Evolutionary conservation across 2,113 vertebrate species (phyloP).

Genomic region (Xenus cinereus): DNA sequence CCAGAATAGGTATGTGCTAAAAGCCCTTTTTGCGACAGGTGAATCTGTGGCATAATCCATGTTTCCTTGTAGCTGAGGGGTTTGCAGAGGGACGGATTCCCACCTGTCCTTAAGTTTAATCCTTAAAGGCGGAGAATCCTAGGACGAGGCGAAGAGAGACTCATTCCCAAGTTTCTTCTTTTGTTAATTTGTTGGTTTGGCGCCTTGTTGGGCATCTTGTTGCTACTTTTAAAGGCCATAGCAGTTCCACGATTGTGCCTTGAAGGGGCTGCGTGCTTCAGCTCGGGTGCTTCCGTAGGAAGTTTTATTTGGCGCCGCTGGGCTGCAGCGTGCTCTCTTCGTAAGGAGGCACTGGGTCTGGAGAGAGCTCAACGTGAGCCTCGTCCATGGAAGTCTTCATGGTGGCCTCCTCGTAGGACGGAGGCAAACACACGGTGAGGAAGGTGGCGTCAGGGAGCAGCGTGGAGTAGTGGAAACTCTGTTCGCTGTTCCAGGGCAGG

Average conservation of each 20-base stretch:
- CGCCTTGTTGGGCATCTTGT: neutral
- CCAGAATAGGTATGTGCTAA: neutral
- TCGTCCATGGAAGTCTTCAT: slow-evolving; percentile 67
- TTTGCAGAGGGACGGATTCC: neutral
- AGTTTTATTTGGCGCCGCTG: neutral
- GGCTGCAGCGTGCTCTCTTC: slow-evolving; percentile 26
- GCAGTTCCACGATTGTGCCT: neutral
- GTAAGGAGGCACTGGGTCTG: slow-evolving; percentile 35
- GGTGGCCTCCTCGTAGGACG: slow-evolving; percentile 86
- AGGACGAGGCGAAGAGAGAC: neutral
- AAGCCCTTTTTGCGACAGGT: slow-evolving; percentile 31
- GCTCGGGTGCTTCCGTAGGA: neutral
- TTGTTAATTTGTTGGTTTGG: neutral
- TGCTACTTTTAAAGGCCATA: slow-evolving; percentile 12
- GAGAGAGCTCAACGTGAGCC: slow-evolving; percentile 65
- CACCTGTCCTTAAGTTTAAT: neutral
- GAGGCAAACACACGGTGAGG: slow-evolving; percentile 76
- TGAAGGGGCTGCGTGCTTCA: neutral
- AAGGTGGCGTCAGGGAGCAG: slow-evolving; percentile 68
- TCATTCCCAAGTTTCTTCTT: neutral
- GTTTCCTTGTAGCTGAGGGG: neutral
- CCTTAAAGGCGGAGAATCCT: neutral
- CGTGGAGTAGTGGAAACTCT: slow-evolving; percentile 66
- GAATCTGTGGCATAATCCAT: neutral
- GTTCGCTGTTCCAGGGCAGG: slow-evolving; percentile 60